Evolutionary conservation across 2,113 vertebrate species (phyloP).

Genomic region (Thomomys bottae): DNA sequence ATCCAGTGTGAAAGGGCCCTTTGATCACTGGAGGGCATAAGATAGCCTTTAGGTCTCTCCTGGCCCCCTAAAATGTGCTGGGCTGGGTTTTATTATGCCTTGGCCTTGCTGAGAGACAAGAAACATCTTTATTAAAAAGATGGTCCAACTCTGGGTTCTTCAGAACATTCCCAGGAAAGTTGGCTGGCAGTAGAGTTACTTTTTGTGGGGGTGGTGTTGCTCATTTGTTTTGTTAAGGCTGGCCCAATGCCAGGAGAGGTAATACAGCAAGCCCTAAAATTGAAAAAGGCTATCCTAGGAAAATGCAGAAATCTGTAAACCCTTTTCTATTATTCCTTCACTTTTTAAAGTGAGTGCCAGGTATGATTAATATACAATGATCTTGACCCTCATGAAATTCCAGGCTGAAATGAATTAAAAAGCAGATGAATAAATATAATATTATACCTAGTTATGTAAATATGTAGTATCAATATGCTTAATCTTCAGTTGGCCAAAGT

Average conservation of each 20-base stretch:
- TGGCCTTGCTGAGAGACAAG: conserved; percentile 8
- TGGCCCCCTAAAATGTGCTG: background rate
- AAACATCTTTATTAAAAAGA: conserved; percentile 58
- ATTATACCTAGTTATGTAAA: background rate
- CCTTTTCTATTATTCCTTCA: background rate
- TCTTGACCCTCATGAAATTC: background rate
- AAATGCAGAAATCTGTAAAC: conserved; percentile 22
- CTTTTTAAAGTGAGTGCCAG: background rate
- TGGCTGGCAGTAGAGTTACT: background rate
- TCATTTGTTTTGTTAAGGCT: background rate
- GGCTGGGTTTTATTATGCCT: background rate
- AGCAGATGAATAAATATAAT: conserved; percentile 1
- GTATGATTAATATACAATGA: background rate
- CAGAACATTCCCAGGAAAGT: background rate
- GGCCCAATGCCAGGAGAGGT: background rate
- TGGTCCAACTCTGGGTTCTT: background rate
- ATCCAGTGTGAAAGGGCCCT: background rate
- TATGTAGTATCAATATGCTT: background rate
- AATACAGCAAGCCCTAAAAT: background rate
- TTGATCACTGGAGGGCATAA: conserved; percentile 39
- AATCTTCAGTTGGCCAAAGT: background rate
- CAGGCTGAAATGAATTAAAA: conserved; percentile 21
- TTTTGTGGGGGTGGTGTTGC: background rate
- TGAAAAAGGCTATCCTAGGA: background rate
- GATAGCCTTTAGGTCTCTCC: background rate